These are phyloP conservation scores for Opisthograptis luteolata DNA, from an alignment of 2,888 invertebrate genomes.

Conservation along the genomic window DNA sequence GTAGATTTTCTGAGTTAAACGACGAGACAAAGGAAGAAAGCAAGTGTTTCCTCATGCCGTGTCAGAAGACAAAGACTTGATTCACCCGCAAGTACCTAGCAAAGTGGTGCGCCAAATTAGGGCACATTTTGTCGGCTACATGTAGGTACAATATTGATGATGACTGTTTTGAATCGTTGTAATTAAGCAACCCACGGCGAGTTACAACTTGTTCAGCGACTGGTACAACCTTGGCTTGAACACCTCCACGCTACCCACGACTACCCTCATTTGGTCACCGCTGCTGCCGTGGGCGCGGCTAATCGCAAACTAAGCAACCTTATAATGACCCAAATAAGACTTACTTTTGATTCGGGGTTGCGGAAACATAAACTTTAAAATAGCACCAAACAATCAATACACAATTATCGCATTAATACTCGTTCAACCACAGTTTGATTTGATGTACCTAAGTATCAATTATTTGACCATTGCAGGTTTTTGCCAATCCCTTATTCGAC, in stretches of 20 bases:
- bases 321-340: conserved; percentile 74
- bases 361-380: conserved; percentile 66
- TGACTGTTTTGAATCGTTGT: conserved; percentile 67
- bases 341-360: conserved; percentile 73
- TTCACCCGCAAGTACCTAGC: conserved; percentile 6
- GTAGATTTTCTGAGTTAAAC: conserved; percentile 52
- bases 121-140: conserved; percentile 13
- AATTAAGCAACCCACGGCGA: conserved; percentile 78
- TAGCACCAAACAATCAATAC: conserved; percentile 67
- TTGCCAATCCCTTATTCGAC: no score
- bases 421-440: no score
- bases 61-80: conserved; percentile 18
- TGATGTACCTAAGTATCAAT: no score
- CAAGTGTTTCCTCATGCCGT: conserved; percentile 40
- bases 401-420: conserved; percentile 49
- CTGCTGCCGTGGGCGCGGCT: conserved; percentile 75
- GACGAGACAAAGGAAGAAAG: conserved; percentile 47
- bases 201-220: conserved; percentile 72
- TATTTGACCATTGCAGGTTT: no score
- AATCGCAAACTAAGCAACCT: conserved; percentile 76
- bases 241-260: conserved; percentile 81
- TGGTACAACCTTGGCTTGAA: conserved; percentile 80
- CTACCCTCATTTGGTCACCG: conserved; percentile 82
- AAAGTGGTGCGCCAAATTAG: conserved; percentile 17
- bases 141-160: conserved; percentile 45